Percentiles rank a stretch among this genome's conserved stretches.
phyloP scores from a whole-genome alignment of 2,888 invertebrate species.

The Patella caerulea region DNA sequence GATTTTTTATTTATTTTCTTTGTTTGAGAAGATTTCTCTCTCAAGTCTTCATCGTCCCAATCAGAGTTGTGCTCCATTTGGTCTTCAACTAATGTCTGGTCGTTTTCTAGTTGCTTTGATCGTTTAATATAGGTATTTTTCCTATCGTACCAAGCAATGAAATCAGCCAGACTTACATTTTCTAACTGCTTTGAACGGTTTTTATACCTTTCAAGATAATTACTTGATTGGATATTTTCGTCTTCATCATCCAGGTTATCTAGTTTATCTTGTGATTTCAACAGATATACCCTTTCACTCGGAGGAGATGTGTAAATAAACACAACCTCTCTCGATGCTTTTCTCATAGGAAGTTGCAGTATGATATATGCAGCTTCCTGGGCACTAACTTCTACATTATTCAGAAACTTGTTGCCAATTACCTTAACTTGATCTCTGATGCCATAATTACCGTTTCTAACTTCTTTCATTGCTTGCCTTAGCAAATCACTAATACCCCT shows the following conservation, averaged over 20 bases:
- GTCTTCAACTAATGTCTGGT: no score
- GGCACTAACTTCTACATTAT: slow-evolving; percentile 46
- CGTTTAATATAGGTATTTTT: not conserved
- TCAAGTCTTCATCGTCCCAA: slow-evolving; percentile 19
- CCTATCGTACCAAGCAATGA: slow-evolving; percentile 30
- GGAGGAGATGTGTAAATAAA: slow-evolving; percentile 43
- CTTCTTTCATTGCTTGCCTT: slow-evolving; percentile 38
- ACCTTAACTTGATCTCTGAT: slow-evolving; percentile 33
- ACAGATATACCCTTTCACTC: no score
- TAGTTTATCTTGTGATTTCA: no score
- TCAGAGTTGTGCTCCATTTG: not conserved
- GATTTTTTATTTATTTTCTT: slow-evolving; percentile 14
- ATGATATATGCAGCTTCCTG: slow-evolving; percentile 53
- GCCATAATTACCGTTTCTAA: slow-evolving; percentile 17
- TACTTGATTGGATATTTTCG: slow-evolving; percentile 35
- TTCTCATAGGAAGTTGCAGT: slow-evolving; percentile 46
- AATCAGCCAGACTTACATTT: slow-evolving; percentile 35
- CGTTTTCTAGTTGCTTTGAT: not conserved
- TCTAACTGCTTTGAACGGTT: slow-evolving; percentile 31
- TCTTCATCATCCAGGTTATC: no score
- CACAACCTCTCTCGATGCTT: slow-evolving; percentile 32
- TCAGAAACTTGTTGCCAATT: no score
- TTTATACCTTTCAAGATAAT: slow-evolving; percentile 37
- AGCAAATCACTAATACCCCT: slow-evolving; percentile 44
- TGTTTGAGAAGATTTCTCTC: slow-evolving; percentile 29